These are phyloP conservation scores for Heterotilapia buettikoferi DNA, from an alignment of 2,113 vertebrate genomes.

Conservation along the genomic window DNA sequence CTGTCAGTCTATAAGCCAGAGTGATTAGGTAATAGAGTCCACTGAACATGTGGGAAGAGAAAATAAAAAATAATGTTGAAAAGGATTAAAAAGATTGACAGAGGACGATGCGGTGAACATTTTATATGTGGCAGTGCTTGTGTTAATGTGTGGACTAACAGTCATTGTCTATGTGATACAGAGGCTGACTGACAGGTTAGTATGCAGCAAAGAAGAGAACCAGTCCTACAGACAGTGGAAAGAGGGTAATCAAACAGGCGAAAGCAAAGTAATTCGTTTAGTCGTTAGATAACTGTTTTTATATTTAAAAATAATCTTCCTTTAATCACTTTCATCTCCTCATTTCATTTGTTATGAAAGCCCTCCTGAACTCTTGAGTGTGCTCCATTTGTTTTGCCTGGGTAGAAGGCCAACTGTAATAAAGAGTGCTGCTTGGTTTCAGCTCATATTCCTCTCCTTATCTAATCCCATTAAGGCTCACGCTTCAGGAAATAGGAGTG, in stretches of 20 bases:
- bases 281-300: background rate
- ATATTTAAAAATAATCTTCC: background rate
- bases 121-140: background rate
- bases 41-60: background rate
- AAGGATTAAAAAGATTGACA: background rate
- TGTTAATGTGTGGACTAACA: background rate
- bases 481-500: slow-evolving; percentile 53
- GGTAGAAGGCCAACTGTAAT: slow-evolving; percentile 49
- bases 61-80: background rate
- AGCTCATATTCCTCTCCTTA: slow-evolving; percentile 44
- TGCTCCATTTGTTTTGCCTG: slow-evolving; percentile 26
- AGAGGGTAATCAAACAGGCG: background rate
- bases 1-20: background rate
- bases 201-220: background rate
- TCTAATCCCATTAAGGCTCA: slow-evolving; percentile 62
- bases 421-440: slow-evolving; percentile 34
- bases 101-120: background rate
- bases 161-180: background rate
- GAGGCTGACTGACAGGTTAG: background rate
- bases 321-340: slow-evolving; percentile 4
- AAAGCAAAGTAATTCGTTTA: background rate
- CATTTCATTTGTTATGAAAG: background rate
- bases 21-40: background rate
- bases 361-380: slow-evolving; percentile 1
- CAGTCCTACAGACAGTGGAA: background rate